A percentile compares a stretch with the other conserved stretches of the same genome.
Conservation (phyloP, 1,140 invertebrate genomes). For the Drosophila simulans region DNA sequence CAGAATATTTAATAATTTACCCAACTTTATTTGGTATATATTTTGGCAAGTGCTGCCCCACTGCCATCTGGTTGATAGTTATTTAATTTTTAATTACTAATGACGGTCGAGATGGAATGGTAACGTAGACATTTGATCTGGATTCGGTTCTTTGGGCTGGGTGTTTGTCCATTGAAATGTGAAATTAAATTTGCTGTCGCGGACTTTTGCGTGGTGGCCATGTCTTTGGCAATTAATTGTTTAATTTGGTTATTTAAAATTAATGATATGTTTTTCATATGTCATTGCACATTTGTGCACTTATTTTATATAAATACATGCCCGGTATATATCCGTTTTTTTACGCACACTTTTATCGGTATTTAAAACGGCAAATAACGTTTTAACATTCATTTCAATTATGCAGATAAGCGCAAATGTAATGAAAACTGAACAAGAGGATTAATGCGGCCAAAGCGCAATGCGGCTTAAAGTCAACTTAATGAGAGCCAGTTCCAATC, state of each 20-base stretch:
- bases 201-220: constrained; percentile 31
- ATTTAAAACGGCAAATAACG: constrained; percentile 63
- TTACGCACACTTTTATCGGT: constrained; percentile 11
- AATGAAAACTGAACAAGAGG: constrained; percentile 79
- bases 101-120: constrained; percentile 34
- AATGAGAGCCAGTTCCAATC: constrained; percentile 56
- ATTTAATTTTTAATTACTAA: constrained; percentile 82
- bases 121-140: constrained; percentile 33
- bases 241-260: constrained; percentile 82
- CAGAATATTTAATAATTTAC: background rate
- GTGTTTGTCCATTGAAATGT: constrained; percentile 71
- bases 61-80: constrained; percentile 58
- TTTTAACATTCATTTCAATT: constrained; percentile 79
- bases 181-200: constrained; percentile 76
- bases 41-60: constrained; percentile 35
- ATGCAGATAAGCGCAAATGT: constrained; percentile 80
- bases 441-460: constrained; percentile 62
- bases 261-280: constrained; percentile 82
- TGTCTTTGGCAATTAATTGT: constrained; percentile 80
- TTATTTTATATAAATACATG: constrained; percentile 38
- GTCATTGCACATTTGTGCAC: constrained; percentile 68
- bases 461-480: constrained; percentile 72
- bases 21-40: constrained; percentile 21
- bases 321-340: constrained; percentile 25
- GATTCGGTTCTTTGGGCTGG: constrained; percentile 41